These are phyloP conservation scores for Athripsodes cinereus DNA, from an alignment of 2,888 invertebrate genomes.

Conservation along the genomic window DNA sequence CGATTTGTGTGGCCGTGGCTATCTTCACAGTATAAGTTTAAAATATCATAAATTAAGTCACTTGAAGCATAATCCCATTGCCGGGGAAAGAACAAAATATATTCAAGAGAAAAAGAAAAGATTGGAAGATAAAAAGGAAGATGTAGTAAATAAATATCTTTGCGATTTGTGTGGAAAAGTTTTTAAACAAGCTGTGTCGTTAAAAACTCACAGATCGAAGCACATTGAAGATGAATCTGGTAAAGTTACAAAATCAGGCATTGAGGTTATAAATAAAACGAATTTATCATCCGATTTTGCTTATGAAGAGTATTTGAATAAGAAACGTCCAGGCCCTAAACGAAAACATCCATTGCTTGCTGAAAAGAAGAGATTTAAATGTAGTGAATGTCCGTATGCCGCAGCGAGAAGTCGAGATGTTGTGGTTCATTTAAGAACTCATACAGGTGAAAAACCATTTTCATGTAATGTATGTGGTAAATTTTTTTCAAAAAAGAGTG, in stretches of 20 bases:
- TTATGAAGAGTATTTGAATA: background rate
- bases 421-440: background rate
- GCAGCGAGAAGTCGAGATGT: background rate
- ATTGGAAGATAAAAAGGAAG: background rate
- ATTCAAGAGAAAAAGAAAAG: background rate
- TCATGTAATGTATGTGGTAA: background rate
- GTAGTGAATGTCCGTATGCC: slow-evolving; percentile 3
- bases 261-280: background rate
- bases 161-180: slow-evolving; percentile 2
- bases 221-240: background rate
- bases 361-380: background rate
- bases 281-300: background rate
- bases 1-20: background rate
- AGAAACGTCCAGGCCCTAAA: background rate
- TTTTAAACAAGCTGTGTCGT: background rate
- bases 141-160: background rate
- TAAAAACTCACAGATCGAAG: background rate
- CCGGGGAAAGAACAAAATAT: background rate
- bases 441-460: slow-evolving; percentile 4
- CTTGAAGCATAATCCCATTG: background rate
- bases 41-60: background rate
- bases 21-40: background rate
- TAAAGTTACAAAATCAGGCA: background rate
- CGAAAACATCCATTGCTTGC: background rate
- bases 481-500: slow-evolving; percentile 3